Percentiles rank a stretch among this genome's conserved stretches.
Conservation (phyloP, 2,888 invertebrate genomes). For the Geophilus truncorum region DNA sequence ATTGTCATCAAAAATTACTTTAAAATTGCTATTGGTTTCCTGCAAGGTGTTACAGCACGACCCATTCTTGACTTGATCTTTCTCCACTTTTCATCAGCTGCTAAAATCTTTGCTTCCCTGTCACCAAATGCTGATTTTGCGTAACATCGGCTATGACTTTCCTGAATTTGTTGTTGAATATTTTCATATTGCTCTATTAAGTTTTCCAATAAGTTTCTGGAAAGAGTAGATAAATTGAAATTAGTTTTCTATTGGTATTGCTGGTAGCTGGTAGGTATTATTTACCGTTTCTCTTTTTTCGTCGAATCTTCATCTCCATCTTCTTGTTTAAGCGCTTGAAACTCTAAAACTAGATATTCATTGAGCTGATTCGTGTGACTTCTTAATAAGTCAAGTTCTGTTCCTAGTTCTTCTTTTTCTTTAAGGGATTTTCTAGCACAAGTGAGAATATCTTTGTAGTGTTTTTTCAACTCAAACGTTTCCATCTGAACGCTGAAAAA, state of each 20-base stretch:
- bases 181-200: neutral
- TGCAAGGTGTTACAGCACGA: conserved; percentile 38
- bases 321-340: conserved; percentile 37
- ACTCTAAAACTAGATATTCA: conserved; percentile 39
- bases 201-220: neutral
- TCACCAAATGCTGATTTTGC: conserved; percentile 38
- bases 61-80: conserved; percentile 39
- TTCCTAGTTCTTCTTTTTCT: conserved; percentile 46
- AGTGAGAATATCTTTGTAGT: conserved; percentile 39
- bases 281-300: neutral
- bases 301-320: conserved; percentile 34
- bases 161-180: neutral
- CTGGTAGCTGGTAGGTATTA: neutral
- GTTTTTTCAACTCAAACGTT: conserved; percentile 39
- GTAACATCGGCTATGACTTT: neutral
- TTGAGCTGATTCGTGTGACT: conserved; percentile 42
- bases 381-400: conserved; percentile 41
- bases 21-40: conserved; percentile 40
- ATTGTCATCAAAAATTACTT: conserved; percentile 38
- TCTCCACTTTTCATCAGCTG: conserved; percentile 45
- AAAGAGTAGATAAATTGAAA: neutral
- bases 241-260: neutral
- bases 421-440: conserved; percentile 44
- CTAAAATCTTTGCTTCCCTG: conserved; percentile 42
- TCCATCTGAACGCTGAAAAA: conserved; percentile 38